Evolutionary conservation across 2,797 vertebrate species (phyloP).

Genomic region (Lagorchestes hirsutus): DNA sequence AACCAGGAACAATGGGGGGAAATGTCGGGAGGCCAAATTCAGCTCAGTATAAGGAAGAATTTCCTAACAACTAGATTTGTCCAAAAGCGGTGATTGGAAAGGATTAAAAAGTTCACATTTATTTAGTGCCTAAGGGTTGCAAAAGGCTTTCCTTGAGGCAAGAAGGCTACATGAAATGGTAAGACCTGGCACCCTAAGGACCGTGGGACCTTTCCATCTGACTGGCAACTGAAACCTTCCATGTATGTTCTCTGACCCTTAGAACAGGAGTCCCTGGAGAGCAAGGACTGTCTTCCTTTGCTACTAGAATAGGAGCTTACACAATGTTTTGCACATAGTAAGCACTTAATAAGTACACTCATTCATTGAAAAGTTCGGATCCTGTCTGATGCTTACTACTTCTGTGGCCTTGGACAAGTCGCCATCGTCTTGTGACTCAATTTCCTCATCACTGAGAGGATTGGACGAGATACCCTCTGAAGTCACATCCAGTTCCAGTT

Average conservation of each 20-base stretch:
- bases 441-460: not conserved
- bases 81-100: not conserved
- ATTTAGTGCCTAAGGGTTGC: not conserved
- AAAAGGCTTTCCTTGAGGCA: not conserved
- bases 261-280: not conserved
- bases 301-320: not conserved
- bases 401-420: not conserved
- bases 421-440: not conserved
- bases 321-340: not conserved
- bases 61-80: not conserved
- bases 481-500: not conserved
- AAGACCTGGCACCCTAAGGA: not conserved
- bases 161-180: not conserved
- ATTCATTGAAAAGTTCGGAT: not conserved
- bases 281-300: not conserved
- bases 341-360: not conserved
- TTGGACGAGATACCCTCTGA: not conserved
- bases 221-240: not conserved
- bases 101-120: not conserved
- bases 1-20: not conserved
- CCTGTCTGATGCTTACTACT: not conserved
- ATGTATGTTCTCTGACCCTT: not conserved
- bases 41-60: not conserved
- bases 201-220: not conserved
- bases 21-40: not conserved